Percentiles rank a stretch among this genome's conserved stretches.
These are phyloP conservation scores for Ispidina picta DNA, from an alignment of 2,797 vertebrate genomes.

Conservation along the genomic window DNA sequence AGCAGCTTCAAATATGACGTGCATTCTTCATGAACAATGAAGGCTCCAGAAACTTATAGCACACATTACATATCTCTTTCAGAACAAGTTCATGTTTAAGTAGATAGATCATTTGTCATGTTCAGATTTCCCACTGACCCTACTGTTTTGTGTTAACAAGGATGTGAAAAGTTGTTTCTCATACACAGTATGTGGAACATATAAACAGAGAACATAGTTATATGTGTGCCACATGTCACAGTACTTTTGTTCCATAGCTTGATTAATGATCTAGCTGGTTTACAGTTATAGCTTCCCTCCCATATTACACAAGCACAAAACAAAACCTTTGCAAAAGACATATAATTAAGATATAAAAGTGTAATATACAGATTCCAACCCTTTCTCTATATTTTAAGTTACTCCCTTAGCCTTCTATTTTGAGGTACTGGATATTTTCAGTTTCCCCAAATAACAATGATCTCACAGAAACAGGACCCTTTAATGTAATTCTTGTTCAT, in stretches of 20 bases:
- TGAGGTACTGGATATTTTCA: background rate
- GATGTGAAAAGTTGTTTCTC: background rate
- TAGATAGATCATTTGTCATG: conserved; percentile 15
- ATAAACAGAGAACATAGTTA: background rate
- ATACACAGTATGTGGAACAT: background rate
- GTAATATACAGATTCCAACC: background rate
- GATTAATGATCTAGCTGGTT: background rate
- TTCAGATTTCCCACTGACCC: conserved; percentile 31
- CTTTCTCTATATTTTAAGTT: background rate
- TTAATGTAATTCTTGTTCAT: background rate
- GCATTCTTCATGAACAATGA: background rate
- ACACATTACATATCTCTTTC: conserved; percentile 13
- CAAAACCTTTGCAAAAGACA: background rate
- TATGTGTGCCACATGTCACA: background rate
- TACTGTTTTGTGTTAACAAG: background rate
- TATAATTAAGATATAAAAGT: background rate
- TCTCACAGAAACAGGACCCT: background rate
- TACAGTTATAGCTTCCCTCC: background rate
- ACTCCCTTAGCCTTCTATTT: background rate
- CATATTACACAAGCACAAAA: background rate
- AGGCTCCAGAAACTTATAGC: conserved; percentile 8
- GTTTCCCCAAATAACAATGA: background rate
- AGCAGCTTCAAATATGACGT: background rate
- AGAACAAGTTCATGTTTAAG: conserved; percentile 29
- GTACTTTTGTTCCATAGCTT: background rate